phyloP scores from a whole-genome alignment of 2,113 vertebrate genomes.

The Otis tarda region DNA sequence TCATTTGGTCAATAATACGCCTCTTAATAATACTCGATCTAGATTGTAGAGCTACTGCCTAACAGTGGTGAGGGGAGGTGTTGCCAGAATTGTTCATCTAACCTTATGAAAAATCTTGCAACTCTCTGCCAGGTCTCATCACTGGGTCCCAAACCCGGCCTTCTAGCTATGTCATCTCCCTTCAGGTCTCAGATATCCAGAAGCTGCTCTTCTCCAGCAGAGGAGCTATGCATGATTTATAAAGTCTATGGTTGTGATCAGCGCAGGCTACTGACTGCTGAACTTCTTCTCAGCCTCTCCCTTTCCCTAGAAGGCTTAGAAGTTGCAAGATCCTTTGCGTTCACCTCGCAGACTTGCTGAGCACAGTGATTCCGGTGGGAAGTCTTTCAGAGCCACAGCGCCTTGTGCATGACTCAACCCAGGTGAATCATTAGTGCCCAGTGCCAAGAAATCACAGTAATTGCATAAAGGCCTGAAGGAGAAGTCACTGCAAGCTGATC shows the following conservation, averaged over 20 bases:
- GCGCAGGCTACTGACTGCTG: neutral
- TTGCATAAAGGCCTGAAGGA: neutral
- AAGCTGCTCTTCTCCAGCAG: neutral
- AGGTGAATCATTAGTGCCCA: conserved; percentile 31
- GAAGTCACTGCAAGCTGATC: neutral
- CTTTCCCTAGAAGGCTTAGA: conserved; percentile 16
- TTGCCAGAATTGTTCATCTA: neutral
- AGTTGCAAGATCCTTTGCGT: neutral
- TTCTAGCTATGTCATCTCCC: neutral
- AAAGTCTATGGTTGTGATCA: neutral
- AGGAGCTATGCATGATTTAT: neutral
- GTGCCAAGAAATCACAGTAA: conserved; percentile 35
- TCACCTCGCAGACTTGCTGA: neutral
- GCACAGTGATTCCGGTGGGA: neutral
- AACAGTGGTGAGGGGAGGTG: neutral
- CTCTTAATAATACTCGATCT: neutral
- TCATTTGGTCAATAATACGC: neutral
- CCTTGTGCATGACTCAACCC: neutral
- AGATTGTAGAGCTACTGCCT: neutral
- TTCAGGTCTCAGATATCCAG: neutral
- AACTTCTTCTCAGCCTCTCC: neutral
- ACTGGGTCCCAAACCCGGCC: neutral
- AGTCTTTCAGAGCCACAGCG: neutral
- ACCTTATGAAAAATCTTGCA: neutral
- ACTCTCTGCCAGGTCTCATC: neutral